Base-by-base conservation (phyloP, 2,888 invertebrate genomes). In the Noctua janthe region DNA sequence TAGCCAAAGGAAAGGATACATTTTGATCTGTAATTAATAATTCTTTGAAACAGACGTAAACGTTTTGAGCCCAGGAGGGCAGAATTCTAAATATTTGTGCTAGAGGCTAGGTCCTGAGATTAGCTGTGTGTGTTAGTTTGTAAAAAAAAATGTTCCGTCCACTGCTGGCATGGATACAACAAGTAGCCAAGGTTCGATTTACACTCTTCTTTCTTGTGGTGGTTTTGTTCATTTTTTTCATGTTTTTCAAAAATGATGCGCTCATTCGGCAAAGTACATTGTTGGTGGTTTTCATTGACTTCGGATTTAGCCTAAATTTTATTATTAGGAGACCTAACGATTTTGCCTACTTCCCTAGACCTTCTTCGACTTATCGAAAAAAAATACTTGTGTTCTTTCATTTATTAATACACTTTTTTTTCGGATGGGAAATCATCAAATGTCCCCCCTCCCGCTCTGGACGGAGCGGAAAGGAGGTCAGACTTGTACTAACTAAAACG, bases 41-140 rank as follows among this genome's bases (percentile, higher is more conserved):
- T 91, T 91, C 86, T 87, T 86, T 87, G 87, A 85, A 90, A 78
- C 76, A 70, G 47, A 86, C 71, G 51, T 88, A 89, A 90, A 86
- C 85, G 87, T 64, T 91, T 83, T 75, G 51, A 83, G 82, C 80
- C 90, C 88, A 83, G 87, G 77, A 91, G 87, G 85, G 81, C 17
- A 81, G 71, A 82, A 88, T 85, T 77, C 80, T 84, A 85, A 90
- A 81, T 74, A 82, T 74, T 82, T 81, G 77, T 64, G 90, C 90
- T 88, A 91, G 87, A 82, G 90, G 91, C 90, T 89, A 86, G 86
- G 79, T 73, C 51, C 54, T n/a, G 29, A 78, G 66, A 78, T 73
- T 62, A n/a, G 29, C 5, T 59, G 67, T 64, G 51, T 80, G 35
- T 64, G 66, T 72, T 35, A 69, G 69, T 73, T n/a, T 74, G 4